Evolutionary conservation across 1,140 invertebrate genomes (phyloP).

Genomic region (Drosophila paulistorum): DNA sequence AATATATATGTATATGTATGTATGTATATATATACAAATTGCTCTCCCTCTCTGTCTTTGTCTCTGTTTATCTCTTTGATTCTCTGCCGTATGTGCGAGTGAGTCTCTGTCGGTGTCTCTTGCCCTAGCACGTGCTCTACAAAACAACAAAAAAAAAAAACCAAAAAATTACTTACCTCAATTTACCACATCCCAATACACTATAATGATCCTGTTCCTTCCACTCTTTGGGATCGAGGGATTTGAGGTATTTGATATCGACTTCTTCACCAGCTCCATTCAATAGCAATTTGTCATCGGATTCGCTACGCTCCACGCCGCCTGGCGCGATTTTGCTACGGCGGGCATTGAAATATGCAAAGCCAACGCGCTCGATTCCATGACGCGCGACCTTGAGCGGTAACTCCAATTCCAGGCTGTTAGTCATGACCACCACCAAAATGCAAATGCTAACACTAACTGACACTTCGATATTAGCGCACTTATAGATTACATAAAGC

Average conservation of each 20-base stretch:
- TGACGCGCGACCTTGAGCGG: slow-evolving; percentile 84
- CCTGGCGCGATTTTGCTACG: slow-evolving; percentile 58
- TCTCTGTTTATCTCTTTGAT: not conserved
- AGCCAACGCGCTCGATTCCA: slow-evolving; percentile 83
- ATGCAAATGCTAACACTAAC: slow-evolving; percentile 16
- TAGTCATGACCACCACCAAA: slow-evolving; percentile 39
- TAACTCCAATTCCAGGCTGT: slow-evolving; percentile 55
- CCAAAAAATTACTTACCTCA: slow-evolving; percentile 84
- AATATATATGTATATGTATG: not conserved
- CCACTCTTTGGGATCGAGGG: slow-evolving; percentile 98
- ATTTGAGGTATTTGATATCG: slow-evolving; percentile 92
- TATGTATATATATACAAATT: slow-evolving; percentile 1
- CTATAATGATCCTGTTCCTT: slow-evolving; percentile 99
- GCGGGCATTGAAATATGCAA: slow-evolving; percentile 69
- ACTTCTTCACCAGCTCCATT: slow-evolving; percentile 86
- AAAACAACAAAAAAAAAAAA: not conserved
- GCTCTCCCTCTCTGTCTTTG: not conserved
- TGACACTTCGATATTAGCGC: slow-evolving; percentile 5
- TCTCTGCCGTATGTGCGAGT: not conserved
- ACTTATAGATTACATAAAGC: slow-evolving; percentile 22
- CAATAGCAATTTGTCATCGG: slow-evolving; percentile 62
- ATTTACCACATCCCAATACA: slow-evolving; percentile 93
- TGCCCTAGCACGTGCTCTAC: slow-evolving; percentile 8
- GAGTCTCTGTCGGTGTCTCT: not conserved
- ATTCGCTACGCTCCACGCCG: slow-evolving; percentile 70